phyloP scores from a whole-genome alignment of 2,888 invertebrate genomes.

The Parochlus steinenii region DNA sequence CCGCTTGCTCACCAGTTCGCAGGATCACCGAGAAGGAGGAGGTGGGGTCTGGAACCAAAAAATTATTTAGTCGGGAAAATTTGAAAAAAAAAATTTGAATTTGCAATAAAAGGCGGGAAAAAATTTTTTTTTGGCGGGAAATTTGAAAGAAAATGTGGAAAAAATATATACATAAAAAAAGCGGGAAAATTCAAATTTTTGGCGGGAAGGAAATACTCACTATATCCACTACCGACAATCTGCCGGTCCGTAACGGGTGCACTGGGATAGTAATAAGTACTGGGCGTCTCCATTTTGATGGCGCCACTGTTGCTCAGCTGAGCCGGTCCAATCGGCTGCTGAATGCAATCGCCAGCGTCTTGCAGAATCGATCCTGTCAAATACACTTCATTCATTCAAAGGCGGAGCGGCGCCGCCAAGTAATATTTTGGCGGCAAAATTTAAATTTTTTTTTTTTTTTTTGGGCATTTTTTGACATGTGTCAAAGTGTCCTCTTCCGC shows the following conservation, averaged over 20 bases:
- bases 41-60: slow-evolving; percentile 6
- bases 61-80: slow-evolving; percentile 5
- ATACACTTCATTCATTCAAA: not conserved
- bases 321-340: slow-evolving; percentile 1
- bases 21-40: slow-evolving; percentile 24
- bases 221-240: slow-evolving; percentile 62
- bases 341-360: slow-evolving; percentile 63
- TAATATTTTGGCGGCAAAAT: not conserved
- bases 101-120: slow-evolving; percentile 1
- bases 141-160: no score
- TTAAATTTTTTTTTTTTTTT: not conserved
- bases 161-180: no score
- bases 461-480: not conserved
- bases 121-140: no score
- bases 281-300: not conserved
- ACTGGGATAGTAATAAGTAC: no score
- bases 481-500: not conserved
- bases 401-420: not conserved
- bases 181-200: no score
- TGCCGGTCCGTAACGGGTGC: slow-evolving; percentile 18
- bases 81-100: not conserved
- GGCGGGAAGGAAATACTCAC: slow-evolving; percentile 34
- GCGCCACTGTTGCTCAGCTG: not conserved
- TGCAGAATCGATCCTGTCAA: slow-evolving; percentile 84
- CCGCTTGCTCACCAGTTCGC: slow-evolving; percentile 21